phyloP scores from a whole-genome alignment of 2,888 invertebrate species.

The Yponomeuta cagnagella region DNA sequence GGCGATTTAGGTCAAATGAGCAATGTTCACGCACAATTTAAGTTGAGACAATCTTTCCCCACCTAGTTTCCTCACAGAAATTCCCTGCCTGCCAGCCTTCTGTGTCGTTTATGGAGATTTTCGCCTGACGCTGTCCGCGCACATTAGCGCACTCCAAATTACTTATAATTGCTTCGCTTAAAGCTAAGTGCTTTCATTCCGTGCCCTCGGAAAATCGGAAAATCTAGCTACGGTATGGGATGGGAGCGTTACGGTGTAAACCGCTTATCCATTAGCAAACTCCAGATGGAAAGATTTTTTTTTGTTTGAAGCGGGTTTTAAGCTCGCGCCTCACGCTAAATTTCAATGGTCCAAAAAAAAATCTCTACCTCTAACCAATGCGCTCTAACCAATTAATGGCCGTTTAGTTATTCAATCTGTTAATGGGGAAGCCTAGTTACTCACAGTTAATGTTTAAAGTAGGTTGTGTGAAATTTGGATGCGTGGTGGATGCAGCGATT shows the following conservation, averaged over 20 bases:
- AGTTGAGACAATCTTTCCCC: no score
- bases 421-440: no score
- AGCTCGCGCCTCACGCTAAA: no score
- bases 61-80: neutral
- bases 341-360: no score
- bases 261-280: neutral
- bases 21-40: no score
- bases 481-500: no score
- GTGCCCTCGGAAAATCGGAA: slow-evolving; percentile 4
- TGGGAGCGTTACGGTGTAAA: neutral
- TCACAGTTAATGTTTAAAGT: no score
- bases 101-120: neutral
- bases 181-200: slow-evolving; percentile 65
- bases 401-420: no score
- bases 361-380: no score
- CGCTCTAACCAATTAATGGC: no score
- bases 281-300: neutral
- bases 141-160: slow-evolving; percentile 70
- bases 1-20: no score
- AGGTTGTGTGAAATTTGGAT: no score
- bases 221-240: neutral
- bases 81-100: neutral
- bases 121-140: slow-evolving; percentile 66
- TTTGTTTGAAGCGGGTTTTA: neutral
- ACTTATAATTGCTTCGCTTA: slow-evolving; percentile 76